A percentile compares a stretch with the other conserved stretches of the same genome.
Evolutionary conservation across 2,113 vertebrate genomes (phyloP).

Genomic region (Passer domesticus): DNA sequence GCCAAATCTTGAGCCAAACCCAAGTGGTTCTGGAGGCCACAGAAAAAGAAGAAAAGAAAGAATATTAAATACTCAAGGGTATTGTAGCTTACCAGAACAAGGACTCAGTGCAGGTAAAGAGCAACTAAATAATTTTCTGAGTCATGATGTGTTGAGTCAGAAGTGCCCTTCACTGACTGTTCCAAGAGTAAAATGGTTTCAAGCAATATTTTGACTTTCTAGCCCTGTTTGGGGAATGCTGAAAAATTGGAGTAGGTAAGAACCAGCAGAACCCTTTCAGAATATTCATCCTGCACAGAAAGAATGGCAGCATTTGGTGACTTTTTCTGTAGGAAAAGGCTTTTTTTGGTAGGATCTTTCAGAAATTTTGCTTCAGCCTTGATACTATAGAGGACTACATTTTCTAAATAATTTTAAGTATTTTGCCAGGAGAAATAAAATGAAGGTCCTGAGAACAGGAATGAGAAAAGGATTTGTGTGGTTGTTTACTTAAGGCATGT

Average conservation of each 20-base stretch:
- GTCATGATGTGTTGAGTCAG: not conserved
- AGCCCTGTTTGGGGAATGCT: not conserved
- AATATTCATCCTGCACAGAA: not conserved
- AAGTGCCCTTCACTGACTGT: not conserved
- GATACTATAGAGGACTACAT: rapidly evolving
- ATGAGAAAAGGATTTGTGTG: not conserved
- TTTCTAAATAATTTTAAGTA: not conserved
- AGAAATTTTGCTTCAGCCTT: not conserved
- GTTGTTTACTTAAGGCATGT: not conserved
- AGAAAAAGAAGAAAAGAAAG: not conserved
- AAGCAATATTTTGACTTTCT: not conserved
- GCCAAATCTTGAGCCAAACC: not conserved
- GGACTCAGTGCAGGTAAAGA: not conserved
- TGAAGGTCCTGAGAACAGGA: not conserved
- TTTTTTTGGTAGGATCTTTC: not conserved
- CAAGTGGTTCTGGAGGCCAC: not conserved
- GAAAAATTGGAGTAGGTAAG: not conserved
- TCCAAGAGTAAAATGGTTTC: not conserved
- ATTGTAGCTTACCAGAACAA: not conserved
- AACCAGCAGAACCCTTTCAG: not conserved
- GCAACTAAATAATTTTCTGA: not conserved
- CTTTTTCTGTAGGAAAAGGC: not conserved
- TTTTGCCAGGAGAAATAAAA: not conserved
- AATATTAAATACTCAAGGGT: not conserved
- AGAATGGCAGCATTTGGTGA: not conserved